Conservation (phyloP, 2,888 invertebrate species). For the Mayetiola destructor region DNA sequence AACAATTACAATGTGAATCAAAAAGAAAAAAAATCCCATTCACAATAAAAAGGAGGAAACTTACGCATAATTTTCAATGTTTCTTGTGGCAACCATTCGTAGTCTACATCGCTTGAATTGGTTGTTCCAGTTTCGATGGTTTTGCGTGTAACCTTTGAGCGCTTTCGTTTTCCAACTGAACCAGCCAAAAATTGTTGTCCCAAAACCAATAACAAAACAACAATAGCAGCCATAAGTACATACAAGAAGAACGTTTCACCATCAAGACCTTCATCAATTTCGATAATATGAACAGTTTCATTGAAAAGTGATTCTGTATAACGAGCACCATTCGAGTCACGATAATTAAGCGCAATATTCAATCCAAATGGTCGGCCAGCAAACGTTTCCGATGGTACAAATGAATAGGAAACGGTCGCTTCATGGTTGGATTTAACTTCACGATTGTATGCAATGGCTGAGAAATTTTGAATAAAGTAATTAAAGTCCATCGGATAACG, state of each 20-base stretch:
- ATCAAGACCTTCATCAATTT: slow-evolving; percentile 92
- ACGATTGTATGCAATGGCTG: slow-evolving; percentile 73
- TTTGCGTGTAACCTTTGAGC: slow-evolving; percentile 39
- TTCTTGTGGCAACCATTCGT: slow-evolving; percentile 94
- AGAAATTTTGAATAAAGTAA: slow-evolving; percentile 97
- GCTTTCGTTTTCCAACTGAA: slow-evolving; percentile 58
- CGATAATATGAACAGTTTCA: slow-evolving; percentile 90
- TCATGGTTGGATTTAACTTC: slow-evolving; percentile 82
- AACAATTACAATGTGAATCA: background rate
- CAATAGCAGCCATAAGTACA: slow-evolving; percentile 81
- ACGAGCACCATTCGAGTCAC: slow-evolving; percentile 50
- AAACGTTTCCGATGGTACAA: slow-evolving; percentile 90
- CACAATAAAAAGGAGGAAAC: slow-evolving; percentile 30
- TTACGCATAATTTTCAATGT: slow-evolving; percentile 70
- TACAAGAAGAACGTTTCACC: slow-evolving; percentile 98
- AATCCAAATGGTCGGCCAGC: slow-evolving; percentile 94
- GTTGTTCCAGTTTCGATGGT: slow-evolving; percentile 83
- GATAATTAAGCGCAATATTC: slow-evolving; percentile 81
- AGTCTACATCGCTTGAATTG: slow-evolving; percentile 83
- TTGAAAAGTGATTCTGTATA: slow-evolving; percentile 87
- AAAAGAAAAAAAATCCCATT: background rate
- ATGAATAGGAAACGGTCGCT: slow-evolving; percentile 88
- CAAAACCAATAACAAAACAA: slow-evolving; percentile 70
- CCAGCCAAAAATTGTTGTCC: slow-evolving; percentile 80
- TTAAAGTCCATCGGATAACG: slow-evolving; percentile 98